A percentile compares a stretch with the other conserved stretches of the same genome.
These are phyloP conservation scores for Camponotus pennsylvanicus DNA, from an alignment of 1,140 invertebrate species.

Conservation along the genomic window DNA sequence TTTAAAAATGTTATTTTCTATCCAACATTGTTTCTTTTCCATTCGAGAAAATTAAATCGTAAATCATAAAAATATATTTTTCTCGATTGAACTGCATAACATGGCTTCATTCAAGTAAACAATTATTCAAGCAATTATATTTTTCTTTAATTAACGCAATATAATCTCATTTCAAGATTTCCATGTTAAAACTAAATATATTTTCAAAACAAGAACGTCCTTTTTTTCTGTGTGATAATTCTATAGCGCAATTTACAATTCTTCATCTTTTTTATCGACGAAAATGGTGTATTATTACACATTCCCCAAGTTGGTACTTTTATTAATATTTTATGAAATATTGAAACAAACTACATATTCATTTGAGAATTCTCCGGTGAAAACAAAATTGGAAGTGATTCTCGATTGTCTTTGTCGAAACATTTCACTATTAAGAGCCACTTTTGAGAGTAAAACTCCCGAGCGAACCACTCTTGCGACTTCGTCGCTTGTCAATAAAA, in stretches of 20 bases:
- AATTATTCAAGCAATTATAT: too few relatives aligned
- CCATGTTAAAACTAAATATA: too few relatives aligned
- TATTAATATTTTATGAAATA: background rate
- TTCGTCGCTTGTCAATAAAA: background rate
- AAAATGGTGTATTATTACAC: constrained; percentile 10
- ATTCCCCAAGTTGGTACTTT: background rate
- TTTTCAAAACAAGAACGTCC: too few relatives aligned
- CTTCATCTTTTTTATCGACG: background rate
- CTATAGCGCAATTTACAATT: background rate
- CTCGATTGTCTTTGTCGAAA: background rate
- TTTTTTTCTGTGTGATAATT: background rate
- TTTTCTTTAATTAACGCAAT: too few relatives aligned
- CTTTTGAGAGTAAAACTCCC: constrained; percentile 1
- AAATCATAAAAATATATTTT: too few relatives aligned
- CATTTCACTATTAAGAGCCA: background rate
- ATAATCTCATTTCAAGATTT: too few relatives aligned
- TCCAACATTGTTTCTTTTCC: too few relatives aligned
- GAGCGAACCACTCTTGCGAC: background rate
- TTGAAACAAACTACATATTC: background rate
- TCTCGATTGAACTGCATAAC: too few relatives aligned
- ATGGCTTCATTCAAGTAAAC: too few relatives aligned
- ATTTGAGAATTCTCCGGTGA: background rate
- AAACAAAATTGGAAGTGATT: background rate
- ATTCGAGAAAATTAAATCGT: too few relatives aligned
- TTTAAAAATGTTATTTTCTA: too few relatives aligned